Conservation (phyloP, 2,113 vertebrate genomes). For the Mesembrinibis cayennensis region DNA sequence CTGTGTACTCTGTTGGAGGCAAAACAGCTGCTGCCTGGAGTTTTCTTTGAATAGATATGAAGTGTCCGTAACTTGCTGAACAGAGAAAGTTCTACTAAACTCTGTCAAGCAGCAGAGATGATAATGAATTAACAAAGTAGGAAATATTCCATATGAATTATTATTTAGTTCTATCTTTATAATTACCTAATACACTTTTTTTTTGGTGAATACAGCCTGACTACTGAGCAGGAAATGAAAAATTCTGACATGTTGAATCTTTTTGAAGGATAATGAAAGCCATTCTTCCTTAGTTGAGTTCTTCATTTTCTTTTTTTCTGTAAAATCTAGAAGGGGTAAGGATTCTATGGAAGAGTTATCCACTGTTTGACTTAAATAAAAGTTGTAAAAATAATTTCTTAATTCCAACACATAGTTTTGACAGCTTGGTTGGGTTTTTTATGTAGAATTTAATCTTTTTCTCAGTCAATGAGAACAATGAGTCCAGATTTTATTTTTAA, state of each 20-base stretch:
- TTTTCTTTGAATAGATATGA: conserved; percentile 20
- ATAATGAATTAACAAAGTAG: conserved; percentile 16
- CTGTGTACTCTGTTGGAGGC: not conserved
- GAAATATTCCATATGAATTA: not conserved
- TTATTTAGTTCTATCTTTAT: not conserved
- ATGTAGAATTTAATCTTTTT: not conserved
- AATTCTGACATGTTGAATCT: not conserved
- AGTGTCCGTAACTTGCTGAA: conserved; percentile 1
- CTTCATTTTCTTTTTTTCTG: not conserved
- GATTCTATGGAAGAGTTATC: not conserved
- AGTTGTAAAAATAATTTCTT: not conserved
- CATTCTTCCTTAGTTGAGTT: not conserved
- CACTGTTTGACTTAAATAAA: not conserved
- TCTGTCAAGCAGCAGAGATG: conserved; percentile 9
- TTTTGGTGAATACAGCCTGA: not conserved
- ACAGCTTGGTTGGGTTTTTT: not conserved
- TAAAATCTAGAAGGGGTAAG: not conserved
- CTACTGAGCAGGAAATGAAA: not conserved
- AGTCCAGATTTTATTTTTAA: not conserved
- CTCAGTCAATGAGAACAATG: not conserved
- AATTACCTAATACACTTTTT: not conserved
- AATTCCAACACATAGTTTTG: not conserved
- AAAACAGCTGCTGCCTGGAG: conserved; percentile 30
- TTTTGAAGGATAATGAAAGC: not conserved
- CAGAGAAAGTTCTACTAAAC: conserved; percentile 31